Evolutionary conservation across 1,140 invertebrate genomes (phyloP), one percentile per base, ranked within the genome.

Genomic region (Prorops nasuta): DNA sequence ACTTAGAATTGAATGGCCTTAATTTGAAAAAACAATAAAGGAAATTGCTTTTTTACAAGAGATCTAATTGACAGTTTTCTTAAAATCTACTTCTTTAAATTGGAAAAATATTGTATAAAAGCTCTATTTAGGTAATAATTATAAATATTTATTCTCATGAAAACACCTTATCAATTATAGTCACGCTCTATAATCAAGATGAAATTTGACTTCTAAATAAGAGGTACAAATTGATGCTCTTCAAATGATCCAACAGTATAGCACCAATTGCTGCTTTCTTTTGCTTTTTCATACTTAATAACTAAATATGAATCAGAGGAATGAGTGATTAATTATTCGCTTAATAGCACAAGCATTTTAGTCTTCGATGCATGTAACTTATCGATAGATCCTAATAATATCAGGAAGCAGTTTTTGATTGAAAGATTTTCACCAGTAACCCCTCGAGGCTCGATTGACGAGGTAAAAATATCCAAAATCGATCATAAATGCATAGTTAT

Each of bases 81-180:
- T 60, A 55, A 63, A 37, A 38, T 49, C 52, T 63, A 64, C 51
- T 50, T 39, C 37, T 34, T 34, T 52, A 41, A 45, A 63, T 57
- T 64, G 56, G 52, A 63, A 64, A 63, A 64, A 60, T 60, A 60
- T 46, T 22, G 10, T 62, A 47, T 36, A 51, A 58, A 51, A 53
- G 17, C 21, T 49, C 46, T 32, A 28, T 46, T 43, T 7, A 34
- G 48, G 39, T 37, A 28, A 38, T 21, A 38, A 19, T 28, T 43
- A 49, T 16, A 17, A 52, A 37, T 43, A 15, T 32, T 44, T 36
- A 3, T 44, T 44, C 16, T 19, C 10, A 10, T 20, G 15, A 35
- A 38, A 43, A 44, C 45, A 7, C 34, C 42, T 45, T 28, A 10
- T 4, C 4, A 7, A 41, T 17, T 15, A 18, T 49, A 41, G 18